Evolutionary conservation across 2,113 vertebrate species (phyloP).

Genomic region (Oryctolagus cuniculus): mOryCun1.1 NC_091440.1:120264001-120264500

Average conservation of each 20-base stretch:
- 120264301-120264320: constrained; percentile 65
- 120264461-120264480: not conserved
- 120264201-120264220: constrained; percentile 79
- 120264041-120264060: constrained; percentile 75
- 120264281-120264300: constrained; percentile 76
- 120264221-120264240: constrained; percentile 81
- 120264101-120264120: constrained; percentile 82
- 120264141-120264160: constrained; percentile 79
- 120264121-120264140: constrained; percentile 82
- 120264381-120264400: constrained; percentile 52
- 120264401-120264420: constrained; percentile 76
- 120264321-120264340: constrained; percentile 79
- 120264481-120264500: not conserved
- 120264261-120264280: constrained; percentile 76
- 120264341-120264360: constrained; percentile 52
- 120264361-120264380: constrained; percentile 61
- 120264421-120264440: constrained; percentile 52
- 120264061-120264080: constrained; percentile 79
- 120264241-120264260: constrained; percentile 80
- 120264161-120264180: constrained; percentile 79
- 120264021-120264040: constrained; percentile 83
- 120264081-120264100: constrained; percentile 82
- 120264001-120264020: constrained; percentile 79
- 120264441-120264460: constrained; percentile 42
- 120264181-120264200: constrained; percentile 76